phyloP scores from a whole-genome alignment of 2,113 vertebrate species.

The Alligator sinensis region DNA sequence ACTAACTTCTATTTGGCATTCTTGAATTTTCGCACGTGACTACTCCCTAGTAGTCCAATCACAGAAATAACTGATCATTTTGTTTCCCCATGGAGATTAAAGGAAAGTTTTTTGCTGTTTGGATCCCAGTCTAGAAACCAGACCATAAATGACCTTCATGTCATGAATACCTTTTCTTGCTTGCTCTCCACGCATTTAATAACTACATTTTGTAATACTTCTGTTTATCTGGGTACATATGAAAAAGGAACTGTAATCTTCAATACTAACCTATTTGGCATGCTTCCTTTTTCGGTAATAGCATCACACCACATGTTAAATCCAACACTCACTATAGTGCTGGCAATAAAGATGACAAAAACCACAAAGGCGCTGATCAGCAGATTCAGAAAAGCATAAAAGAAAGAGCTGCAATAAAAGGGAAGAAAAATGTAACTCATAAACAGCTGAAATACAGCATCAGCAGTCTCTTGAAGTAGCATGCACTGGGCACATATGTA shows the following conservation, averaged over 20 bases:
- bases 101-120: neutral
- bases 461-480: slow-evolving; percentile 54
- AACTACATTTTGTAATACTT: neutral
- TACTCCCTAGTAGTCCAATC: neutral
- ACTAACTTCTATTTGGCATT: neutral
- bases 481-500: neutral
- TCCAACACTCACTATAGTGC: slow-evolving; percentile 93
- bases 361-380: slow-evolving; percentile 90
- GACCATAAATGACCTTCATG: neutral
- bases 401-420: slow-evolving; percentile 86
- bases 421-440: slow-evolving; percentile 47
- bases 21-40: neutral
- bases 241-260: neutral
- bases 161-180: neutral
- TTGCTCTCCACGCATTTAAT: neutral
- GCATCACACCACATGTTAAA: slow-evolving; percentile 96
- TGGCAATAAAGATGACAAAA: slow-evolving; percentile 91
- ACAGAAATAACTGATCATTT: neutral
- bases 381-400: slow-evolving; percentile 92
- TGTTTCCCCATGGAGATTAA: neutral
- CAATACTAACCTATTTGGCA: slow-evolving; percentile 86
- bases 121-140: neutral
- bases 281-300: slow-evolving; percentile 88
- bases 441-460: slow-evolving; percentile 61
- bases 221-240: neutral